Base-by-base conservation (phyloP, 2,797 vertebrate genomes). In the Hipposideros larvatus region DNA sequence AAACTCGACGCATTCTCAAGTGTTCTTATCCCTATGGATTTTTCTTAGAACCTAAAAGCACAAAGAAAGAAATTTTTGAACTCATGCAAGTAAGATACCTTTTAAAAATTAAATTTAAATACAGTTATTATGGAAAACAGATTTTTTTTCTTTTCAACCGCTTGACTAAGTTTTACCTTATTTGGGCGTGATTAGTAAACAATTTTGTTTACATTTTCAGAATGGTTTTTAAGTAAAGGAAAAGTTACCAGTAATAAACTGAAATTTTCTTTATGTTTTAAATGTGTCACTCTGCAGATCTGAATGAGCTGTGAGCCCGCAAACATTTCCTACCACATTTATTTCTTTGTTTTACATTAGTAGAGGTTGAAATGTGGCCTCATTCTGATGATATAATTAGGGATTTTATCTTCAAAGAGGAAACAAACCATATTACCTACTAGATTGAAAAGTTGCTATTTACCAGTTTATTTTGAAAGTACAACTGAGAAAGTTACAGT, bases 31-130 rank as follows among this genome's bases (percentile, higher is more conserved):
- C 99, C 59, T 99, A 99, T 61, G 99, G 99, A 97, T 99, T 99
- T 98, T 99, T 99, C 98, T 98, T 99, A 98, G 99, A 99, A 98
- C 99, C 99, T 97, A 99, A 99, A 99, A 99, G 99, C 99, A 99
- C 99, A 99, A 99, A 99, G 98, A 99, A 99, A 98, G 99, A 99
- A 99, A 99, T 99, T 98, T 99, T 99, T 98, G 99, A 99, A 99
- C 99, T 99, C 98, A 99, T 99, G 99, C 99, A 99, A 99, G 99
- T 99, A 98, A 98, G 86, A 84, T 92, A 66, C 51, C 43, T 28
- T 31, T 92, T 91, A 89, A 0, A 79, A 93, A 94, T 87, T 95
- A 86, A 71, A 75, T 83, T 71, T 92, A 71, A 94, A 84, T 94
- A 31, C 37, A 90, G 14, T 78, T 95, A 77, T 48, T 87, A 88